Conservation (phyloP, 92 coral and sea anemone genomes). For the Paragorgia papillata region DNA sequence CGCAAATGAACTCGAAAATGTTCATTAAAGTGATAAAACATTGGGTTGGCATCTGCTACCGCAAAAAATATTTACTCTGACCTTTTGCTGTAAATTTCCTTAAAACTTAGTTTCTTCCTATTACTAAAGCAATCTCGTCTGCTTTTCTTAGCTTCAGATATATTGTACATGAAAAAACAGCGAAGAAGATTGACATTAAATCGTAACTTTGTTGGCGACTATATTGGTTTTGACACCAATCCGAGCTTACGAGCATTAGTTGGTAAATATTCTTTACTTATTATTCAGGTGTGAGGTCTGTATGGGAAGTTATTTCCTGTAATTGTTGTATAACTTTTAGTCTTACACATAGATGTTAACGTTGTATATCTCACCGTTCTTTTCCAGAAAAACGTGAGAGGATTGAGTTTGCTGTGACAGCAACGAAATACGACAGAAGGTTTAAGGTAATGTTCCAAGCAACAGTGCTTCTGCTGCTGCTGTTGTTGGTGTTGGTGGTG, state of each 20-base stretch:
- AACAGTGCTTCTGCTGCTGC: not conserved
- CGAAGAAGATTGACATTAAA: constrained; percentile 86
- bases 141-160: constrained; percentile 86
- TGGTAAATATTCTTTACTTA: constrained; percentile 65
- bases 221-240: constrained; percentile 89
- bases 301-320: not conserved
- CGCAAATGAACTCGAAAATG: too few relatives aligned
- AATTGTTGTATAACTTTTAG: not conserved
- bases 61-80: too few relatives aligned
- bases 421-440: constrained; percentile 91
- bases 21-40: too few relatives aligned
- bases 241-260: constrained; percentile 91
- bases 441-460: constrained; percentile 59
- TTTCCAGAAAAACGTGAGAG: constrained; percentile 93
- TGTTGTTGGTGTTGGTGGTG: not conserved
- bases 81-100: too few relatives aligned
- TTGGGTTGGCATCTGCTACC: too few relatives aligned
- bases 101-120: not conserved
- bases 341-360: not conserved
- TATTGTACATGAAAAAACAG: constrained; percentile 95
- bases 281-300: not conserved
- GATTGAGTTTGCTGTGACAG: constrained; percentile 96
- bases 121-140: not conserved
- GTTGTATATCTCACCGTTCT: not conserved
- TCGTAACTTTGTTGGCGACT: constrained; percentile 96